Evolutionary conservation across 2,888 invertebrate genomes (phyloP).

Genomic region (Dasysyrphus tricinctus): DNA sequence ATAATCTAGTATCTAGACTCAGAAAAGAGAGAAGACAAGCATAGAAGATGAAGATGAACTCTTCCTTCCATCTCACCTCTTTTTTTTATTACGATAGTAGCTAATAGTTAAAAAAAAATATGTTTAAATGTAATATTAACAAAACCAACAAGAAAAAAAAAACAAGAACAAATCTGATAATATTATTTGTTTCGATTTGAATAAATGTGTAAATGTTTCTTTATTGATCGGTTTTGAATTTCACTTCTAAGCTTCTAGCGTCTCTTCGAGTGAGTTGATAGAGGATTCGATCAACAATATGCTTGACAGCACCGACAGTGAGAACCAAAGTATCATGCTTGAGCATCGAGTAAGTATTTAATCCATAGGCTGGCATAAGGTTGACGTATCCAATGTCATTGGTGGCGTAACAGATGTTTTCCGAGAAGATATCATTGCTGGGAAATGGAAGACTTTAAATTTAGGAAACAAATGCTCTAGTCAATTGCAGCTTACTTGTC

Average conservation of each 20-base stretch:
- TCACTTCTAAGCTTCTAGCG: conserved; percentile 81
- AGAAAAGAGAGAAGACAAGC: conserved; percentile 1
- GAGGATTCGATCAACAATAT: conserved; percentile 91
- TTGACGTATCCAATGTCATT: conserved; percentile 92
- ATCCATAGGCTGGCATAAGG: conserved; percentile 97
- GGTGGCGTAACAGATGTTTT: conserved; percentile 93
- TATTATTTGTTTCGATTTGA: conserved; percentile 64
- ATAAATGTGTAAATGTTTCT: conserved; percentile 75
- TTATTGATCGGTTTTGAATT: conserved; percentile 87
- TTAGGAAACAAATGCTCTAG: conserved; percentile 11
- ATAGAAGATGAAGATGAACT: conserved; percentile 16
- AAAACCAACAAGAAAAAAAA: conserved; percentile 33
- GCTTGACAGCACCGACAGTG: conserved; percentile 92
- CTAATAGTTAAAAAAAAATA: conserved; percentile 68
- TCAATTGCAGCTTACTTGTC: conserved; percentile 89
- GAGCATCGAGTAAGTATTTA: conserved; percentile 98
- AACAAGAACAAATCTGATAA: conserved; percentile 50
- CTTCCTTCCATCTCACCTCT: conserved; percentile 59
- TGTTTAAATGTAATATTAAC: conserved; percentile 70
- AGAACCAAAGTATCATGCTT: conserved; percentile 97
- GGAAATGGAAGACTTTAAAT: conserved; percentile 18
- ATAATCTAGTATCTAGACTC: conserved; percentile 30
- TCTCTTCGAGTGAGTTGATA: conserved; percentile 88
- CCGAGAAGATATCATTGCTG: conserved; percentile 93
- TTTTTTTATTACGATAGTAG: conserved; percentile 70